Percentiles rank a stretch among this genome's conserved stretches.
phyloP scores from a whole-genome alignment of 2,797 vertebrate species.

The Argyrosomus regius region DNA sequence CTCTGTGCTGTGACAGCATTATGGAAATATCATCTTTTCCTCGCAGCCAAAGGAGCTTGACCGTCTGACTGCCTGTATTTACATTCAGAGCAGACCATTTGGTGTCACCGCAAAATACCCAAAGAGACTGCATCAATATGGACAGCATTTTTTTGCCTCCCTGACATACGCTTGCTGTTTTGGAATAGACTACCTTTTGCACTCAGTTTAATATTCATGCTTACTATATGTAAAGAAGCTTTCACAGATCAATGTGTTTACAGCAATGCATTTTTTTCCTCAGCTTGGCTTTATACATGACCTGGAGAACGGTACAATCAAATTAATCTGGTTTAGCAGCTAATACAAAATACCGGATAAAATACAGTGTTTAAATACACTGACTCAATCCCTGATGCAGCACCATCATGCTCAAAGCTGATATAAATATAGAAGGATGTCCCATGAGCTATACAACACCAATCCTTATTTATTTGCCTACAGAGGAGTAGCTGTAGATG shows the following conservation, averaged over 20 bases:
- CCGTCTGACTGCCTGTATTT: constrained; percentile 71
- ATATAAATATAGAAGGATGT: constrained; percentile 75
- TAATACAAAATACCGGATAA: constrained; percentile 67
- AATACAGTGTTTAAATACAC: constrained; percentile 71
- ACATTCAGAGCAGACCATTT: constrained; percentile 70
- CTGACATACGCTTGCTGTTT: constrained; percentile 32
- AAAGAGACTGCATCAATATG: constrained; percentile 44
- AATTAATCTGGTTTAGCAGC: constrained; percentile 72
- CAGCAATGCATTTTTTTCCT: constrained; percentile 18
- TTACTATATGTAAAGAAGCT: constrained; percentile 36
- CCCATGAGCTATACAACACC: constrained; percentile 54
- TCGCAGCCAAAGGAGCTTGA: constrained; percentile 70
- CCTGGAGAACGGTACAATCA: constrained; percentile 57
- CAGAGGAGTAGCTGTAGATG: constrained; percentile 59
- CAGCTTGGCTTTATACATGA: constrained; percentile 48
- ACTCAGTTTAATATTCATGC: constrained; percentile 40
- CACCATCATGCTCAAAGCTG: constrained; percentile 48
- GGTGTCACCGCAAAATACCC: constrained; percentile 57
- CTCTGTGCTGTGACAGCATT: constrained; percentile 79
- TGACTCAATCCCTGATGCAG: constrained; percentile 53
- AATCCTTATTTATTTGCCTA: constrained; percentile 49
- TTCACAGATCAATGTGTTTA: constrained; percentile 61
- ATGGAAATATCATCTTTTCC: constrained; percentile 81
- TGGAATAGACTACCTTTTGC: constrained; percentile 28
- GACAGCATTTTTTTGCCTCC: constrained; percentile 32